Conservation (phyloP, 2,113 vertebrate species). For the Shinisaurus crocodilurus region DNA sequence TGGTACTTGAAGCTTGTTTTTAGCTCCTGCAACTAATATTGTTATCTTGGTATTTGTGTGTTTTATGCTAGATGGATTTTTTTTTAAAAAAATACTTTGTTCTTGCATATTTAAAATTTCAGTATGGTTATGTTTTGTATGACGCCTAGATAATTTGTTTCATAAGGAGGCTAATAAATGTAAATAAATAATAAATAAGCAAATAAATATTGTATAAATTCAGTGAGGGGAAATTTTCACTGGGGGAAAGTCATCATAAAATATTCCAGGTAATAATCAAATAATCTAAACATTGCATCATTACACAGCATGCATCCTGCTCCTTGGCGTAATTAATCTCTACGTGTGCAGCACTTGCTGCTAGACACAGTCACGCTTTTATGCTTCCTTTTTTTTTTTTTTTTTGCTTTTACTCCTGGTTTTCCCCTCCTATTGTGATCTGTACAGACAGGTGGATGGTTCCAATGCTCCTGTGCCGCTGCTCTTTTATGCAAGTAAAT, state of each 20-base stretch:
- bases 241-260: not conserved
- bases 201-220: not conserved
- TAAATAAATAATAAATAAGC: slow-evolving; percentile 9
- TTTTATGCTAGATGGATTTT: not conserved
- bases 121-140: not conserved
- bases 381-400: not conserved
- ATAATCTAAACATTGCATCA: not conserved
- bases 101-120: not conserved
- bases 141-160: not conserved
- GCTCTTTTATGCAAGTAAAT: slow-evolving; percentile 33
- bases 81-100: not conserved
- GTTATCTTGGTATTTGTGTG: too few species aligned
- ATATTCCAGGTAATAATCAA: not conserved
- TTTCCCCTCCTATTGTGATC: not conserved
- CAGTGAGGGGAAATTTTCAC: slow-evolving; percentile 6
- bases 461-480: not conserved
- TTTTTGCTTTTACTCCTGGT: not conserved
- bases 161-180: not conserved
- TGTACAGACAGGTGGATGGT: slow-evolving; percentile 5
- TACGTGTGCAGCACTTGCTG: not conserved
- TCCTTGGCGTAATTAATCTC: not conserved
- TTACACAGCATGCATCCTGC: not conserved
- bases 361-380: not conserved
- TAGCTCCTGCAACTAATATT: not conserved
- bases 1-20: not conserved